Conservation (phyloP, 2,113 vertebrate genomes). For the Microcebus murinus region DNA sequence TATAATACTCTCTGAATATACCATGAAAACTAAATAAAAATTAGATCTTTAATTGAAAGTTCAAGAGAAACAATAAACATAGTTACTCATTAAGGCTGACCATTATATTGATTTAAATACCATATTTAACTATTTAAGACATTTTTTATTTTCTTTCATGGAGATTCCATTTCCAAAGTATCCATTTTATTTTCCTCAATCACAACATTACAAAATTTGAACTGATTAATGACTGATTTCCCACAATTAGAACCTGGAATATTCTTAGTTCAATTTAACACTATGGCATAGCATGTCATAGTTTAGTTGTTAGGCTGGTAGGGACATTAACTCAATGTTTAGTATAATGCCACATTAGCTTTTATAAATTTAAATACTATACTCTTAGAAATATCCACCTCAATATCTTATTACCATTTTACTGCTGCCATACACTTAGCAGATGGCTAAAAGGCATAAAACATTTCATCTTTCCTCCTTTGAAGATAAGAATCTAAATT, state of each 20-base stretch:
- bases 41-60: constrained; percentile 14
- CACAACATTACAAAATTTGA: constrained; percentile 32
- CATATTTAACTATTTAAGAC: constrained; percentile 3
- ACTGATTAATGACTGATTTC: constrained; percentile 42
- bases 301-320: constrained; percentile 42
- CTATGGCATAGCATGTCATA: constrained; percentile 9
- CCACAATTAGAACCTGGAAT: constrained; percentile 41
- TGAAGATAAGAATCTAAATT: constrained; percentile 43
- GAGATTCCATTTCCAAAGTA: background rate
- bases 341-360: constrained; percentile 70
- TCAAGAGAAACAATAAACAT: constrained; percentile 5
- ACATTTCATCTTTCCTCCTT: background rate
- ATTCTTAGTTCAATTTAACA: constrained; percentile 52
- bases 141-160: background rate
- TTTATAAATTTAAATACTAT: constrained; percentile 62
- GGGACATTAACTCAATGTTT: constrained; percentile 58
- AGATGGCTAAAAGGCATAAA: constrained; percentile 49
- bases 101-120: constrained; percentile 20
- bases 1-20: background rate
- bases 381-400: constrained; percentile 49
- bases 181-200: background rate
- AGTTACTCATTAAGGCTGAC: background rate
- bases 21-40: constrained; percentile 22
- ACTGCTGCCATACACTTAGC: constrained; percentile 19
- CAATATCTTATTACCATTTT: constrained; percentile 51